Evolutionary conservation across 1,140 invertebrate genomes (phyloP).

Genomic region (Saccostrea glomerata): DNA sequence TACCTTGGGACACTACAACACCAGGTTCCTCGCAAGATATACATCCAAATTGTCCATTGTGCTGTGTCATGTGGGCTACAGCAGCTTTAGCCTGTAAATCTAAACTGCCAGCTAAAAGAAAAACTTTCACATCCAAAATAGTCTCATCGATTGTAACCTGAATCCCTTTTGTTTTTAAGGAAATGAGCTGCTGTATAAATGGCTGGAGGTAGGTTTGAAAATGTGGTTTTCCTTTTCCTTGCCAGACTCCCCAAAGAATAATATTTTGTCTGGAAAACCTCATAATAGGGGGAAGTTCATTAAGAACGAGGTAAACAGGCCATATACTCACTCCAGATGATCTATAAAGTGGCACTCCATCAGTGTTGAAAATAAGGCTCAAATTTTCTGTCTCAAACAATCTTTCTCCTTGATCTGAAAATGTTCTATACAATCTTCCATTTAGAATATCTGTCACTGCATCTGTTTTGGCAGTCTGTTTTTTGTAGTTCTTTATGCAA

Average conservation of each 20-base stretch:
- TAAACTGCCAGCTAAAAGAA: too few relatives aligned
- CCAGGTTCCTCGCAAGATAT: too few relatives aligned
- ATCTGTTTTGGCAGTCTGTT: conserved; percentile 35
- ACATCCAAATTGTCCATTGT: too few relatives aligned
- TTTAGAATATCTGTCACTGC: conserved; percentile 56
- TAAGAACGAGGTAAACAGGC: conserved; percentile 48
- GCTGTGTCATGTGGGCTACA: too few relatives aligned
- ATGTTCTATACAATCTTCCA: conserved; percentile 51
- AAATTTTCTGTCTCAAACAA: conserved; percentile 54
- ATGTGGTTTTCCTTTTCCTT: conserved; percentile 46
- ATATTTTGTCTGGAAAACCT: conserved; percentile 48
- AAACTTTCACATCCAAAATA: too few relatives aligned
- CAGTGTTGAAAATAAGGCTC: conserved; percentile 42
- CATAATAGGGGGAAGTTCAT: conserved; percentile 45
- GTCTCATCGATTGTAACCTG: too few relatives aligned
- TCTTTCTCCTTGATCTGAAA: conserved; percentile 34
- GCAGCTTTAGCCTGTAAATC: too few relatives aligned
- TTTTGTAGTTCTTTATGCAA: too few relatives aligned
- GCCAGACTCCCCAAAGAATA: conserved; percentile 49
- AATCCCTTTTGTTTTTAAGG: conserved; percentile 34
- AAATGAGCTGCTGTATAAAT: conserved; percentile 35
- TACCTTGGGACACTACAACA: too few relatives aligned
- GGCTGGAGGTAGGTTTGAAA: conserved; percentile 33
- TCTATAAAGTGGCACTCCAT: conserved; percentile 55
- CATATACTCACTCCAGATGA: conserved; percentile 45